These are phyloP conservation scores for Tyria jacobaeae DNA, from an alignment of 2,888 invertebrate genomes.

Conservation along the genomic window DNA sequence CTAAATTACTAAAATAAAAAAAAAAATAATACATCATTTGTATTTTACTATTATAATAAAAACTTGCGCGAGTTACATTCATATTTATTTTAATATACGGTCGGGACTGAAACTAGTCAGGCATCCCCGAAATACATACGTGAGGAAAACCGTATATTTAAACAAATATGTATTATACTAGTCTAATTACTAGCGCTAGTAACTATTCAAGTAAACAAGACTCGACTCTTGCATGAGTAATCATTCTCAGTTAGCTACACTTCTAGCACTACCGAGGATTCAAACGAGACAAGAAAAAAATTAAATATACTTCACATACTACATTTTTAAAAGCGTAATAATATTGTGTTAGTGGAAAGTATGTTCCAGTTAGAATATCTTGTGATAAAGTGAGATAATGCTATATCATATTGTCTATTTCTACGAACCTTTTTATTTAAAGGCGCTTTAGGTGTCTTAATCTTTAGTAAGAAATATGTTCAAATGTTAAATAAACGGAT, in stretches of 20 bases:
- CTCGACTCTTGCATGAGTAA: conserved; percentile 47
- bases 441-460: neutral
- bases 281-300: conserved; percentile 45
- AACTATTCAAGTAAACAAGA: conserved; percentile 26
- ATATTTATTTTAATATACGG: too few species aligned
- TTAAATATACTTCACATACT: conserved; percentile 38
- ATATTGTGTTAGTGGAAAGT: conserved; percentile 16
- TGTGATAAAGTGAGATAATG: conserved; percentile 7
- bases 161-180: too few species aligned
- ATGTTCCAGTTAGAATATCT: conserved; percentile 8
- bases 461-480: too few species aligned
- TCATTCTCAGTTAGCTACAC: conserved; percentile 62
- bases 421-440: neutral
- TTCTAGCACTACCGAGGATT: conserved; percentile 52
- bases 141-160: too few species aligned
- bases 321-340: conserved; percentile 45
- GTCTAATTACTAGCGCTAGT: neutral
- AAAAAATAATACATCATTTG: too few species aligned
- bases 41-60: too few species aligned
- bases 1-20: too few species aligned
- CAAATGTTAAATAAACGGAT: too few species aligned
- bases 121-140: too few species aligned
- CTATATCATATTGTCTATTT: neutral
- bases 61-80: too few species aligned
- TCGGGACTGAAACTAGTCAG: too few species aligned